Base-by-base conservation (phyloP, 1,140 invertebrate species). In the Thrips palmi region DNA sequence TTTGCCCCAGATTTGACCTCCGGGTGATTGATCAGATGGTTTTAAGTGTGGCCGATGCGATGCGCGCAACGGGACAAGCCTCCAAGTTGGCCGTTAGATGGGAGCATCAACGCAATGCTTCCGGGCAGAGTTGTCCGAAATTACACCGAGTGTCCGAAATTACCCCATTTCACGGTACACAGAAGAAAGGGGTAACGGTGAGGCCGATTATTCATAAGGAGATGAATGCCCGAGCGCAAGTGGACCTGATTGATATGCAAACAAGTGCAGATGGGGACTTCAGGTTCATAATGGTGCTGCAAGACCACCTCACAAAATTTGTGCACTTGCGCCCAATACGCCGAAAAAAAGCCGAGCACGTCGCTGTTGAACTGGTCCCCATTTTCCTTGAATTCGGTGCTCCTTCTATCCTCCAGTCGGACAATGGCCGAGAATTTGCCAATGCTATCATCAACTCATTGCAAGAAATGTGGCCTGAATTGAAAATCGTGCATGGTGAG, bases 271-370 rank as follows among this genome's bases (percentile, higher is more conserved):
- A 63, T 52, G 49, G 50, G 17, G 46, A 55, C 1, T 60, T 41
- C 39, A 58, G 54, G 44, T 64, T 56, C 43, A 53, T 64, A 36
- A 42, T 65, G 25, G 47, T 58, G 12, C 66, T 65, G 46, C 57
- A 63, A 52, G 53, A 62, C 38, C 55, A 63, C 42, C 46, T 60
- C 18, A 64, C 57, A 0, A 64, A 65, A 49, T 65, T 61, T 49
- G 44, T 59, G 0, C 1, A 45, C n/a, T 37, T 59, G 28, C 37
- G 49, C 20, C n/a, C 52, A 15, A 34, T 58, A 7, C 49, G 49
- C 43, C 47, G 42, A 18, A 53, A 52, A 45, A 40, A n/a, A n/a
- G n/a, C n/a, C n/a, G n/a, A n/a, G n/a, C n/a, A n/a, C n/a, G n/a
- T n/a, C n/a, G n/a, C n/a, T n/a, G n/a, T n/a, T n/a, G n/a, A n/a